Conservation (phyloP, 2,113 vertebrate genomes). For the Cygnus buccinator region DNA sequence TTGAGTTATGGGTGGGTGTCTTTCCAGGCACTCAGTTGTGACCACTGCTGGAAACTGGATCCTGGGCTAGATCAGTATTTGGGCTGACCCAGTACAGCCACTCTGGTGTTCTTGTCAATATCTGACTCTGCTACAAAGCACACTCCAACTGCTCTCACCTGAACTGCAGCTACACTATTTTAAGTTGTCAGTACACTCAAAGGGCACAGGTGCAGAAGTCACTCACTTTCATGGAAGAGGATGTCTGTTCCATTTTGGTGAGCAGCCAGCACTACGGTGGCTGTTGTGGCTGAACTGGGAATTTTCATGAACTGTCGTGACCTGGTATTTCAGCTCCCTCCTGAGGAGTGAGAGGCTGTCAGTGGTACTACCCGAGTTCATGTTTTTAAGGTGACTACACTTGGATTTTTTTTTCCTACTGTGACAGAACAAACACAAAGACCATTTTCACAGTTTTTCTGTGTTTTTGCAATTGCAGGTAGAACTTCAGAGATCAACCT, state of each 20-base stretch:
- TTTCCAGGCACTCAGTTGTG: not conserved
- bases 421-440: not conserved
- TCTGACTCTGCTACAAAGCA: not conserved
- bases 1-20: accelerated
- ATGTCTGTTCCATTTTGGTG: not conserved
- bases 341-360: not conserved
- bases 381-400: not conserved
- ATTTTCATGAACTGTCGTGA: not conserved
- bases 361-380: not conserved
- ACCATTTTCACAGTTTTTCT: not conserved
- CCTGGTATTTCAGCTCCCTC: not conserved
- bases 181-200: not conserved
- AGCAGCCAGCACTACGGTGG: not conserved
- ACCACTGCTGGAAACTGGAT: not conserved
- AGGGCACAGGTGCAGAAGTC: not conserved
- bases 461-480: not conserved
- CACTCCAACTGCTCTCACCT: not conserved
- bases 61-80: not conserved
- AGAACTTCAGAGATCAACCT: not conserved
- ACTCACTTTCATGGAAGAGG: not conserved
- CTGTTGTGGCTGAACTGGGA: not conserved
- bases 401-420: not conserved
- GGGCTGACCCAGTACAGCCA: not conserved
- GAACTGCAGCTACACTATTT: not conserved
- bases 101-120: accelerated